These are phyloP conservation scores for Psococerastis gibbosa DNA, from an alignment of 2,888 invertebrate species.

Conservation along the genomic window DNA sequence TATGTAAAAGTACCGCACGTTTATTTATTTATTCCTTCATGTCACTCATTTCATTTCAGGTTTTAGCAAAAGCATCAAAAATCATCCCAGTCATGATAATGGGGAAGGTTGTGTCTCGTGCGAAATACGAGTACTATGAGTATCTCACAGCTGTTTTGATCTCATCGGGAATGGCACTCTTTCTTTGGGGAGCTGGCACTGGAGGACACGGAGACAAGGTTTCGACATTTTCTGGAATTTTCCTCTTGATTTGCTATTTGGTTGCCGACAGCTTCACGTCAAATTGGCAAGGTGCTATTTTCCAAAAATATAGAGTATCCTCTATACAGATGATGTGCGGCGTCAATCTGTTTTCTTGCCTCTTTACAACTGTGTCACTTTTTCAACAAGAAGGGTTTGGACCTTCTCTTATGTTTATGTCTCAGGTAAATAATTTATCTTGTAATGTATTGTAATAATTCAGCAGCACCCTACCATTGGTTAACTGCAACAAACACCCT, in stretches of 20 bases:
- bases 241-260: conserved; percentile 79
- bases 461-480: too few relatives aligned
- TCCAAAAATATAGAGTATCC: conserved; percentile 56
- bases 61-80: conserved; percentile 93
- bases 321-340: conserved; percentile 91
- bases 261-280: conserved; percentile 93
- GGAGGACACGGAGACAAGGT: conserved; percentile 40
- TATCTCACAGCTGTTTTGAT: conserved; percentile 79
- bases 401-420: conserved; percentile 50
- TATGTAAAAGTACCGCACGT: too few relatives aligned
- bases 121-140: conserved; percentile 76
- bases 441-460: too few relatives aligned
- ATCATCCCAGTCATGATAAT: conserved; percentile 96
- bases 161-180: conserved; percentile 82
- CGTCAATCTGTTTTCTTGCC: conserved; percentile 84
- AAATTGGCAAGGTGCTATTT: conserved; percentile 91
- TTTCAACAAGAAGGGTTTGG: conserved; percentile 69
- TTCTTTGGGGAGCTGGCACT: conserved; percentile 63
- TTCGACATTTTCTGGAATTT: conserved; percentile 65
- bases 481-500: too few relatives aligned
- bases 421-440: conserved; percentile 31
- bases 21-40: too few relatives aligned
- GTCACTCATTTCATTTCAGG: conserved; percentile 36
- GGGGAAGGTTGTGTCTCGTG: conserved; percentile 79
- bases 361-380: conserved; percentile 70